Conservation (phyloP, 2,113 vertebrate genomes). For the Pongo abelii region DNA sequence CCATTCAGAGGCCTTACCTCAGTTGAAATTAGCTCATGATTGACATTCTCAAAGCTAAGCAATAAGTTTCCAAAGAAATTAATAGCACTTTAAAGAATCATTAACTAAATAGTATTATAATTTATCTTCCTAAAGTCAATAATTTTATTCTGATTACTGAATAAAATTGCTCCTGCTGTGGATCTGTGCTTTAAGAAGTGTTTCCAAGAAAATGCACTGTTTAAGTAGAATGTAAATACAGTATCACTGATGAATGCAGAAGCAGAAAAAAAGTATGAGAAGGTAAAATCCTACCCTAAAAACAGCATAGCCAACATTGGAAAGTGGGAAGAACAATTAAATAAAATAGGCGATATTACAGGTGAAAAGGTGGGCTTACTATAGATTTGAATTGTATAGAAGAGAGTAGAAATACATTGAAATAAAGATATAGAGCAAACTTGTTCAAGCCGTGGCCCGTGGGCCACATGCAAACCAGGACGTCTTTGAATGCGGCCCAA, state of each 20-base stretch:
- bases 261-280: not conserved
- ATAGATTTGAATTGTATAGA: not conserved
- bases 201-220: not conserved
- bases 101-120: conserved; percentile 13
- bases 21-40: not conserved
- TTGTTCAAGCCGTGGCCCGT: no score
- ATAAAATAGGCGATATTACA: not conserved
- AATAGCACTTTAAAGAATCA: conserved; percentile 29
- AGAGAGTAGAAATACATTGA: not conserved
- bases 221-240: not conserved
- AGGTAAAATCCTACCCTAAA: not conserved
- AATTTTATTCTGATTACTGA: not conserved
- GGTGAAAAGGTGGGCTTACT: not conserved
- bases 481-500: no score
- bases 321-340: not conserved
- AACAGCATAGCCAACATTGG: not conserved
- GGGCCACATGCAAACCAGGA: no score
- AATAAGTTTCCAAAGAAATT: not conserved
- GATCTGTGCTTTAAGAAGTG: not conserved
- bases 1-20: not conserved
- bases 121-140: not conserved
- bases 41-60: not conserved
- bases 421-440: not conserved
- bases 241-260: not conserved
- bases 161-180: not conserved